Conservation (phyloP, 2,797 vertebrate genomes). For the Parauchenoglanis punctatus region DNA sequence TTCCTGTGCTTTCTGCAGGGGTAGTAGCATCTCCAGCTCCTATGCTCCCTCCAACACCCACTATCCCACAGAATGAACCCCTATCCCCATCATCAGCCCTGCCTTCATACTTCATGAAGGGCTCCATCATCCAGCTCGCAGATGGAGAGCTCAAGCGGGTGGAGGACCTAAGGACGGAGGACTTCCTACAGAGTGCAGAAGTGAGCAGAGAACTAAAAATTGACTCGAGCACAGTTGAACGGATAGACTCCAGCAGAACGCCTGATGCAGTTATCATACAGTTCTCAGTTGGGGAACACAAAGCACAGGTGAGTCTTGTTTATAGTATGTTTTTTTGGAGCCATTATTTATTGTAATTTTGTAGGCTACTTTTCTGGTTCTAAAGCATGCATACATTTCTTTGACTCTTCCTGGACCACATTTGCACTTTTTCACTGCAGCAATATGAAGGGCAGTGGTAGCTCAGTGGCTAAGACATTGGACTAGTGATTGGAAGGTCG, state of each 20-base stretch:
- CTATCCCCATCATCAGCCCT: constrained; percentile 75
- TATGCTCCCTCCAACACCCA: constrained; percentile 70
- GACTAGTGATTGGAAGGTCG: no score
- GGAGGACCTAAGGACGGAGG: constrained; percentile 97
- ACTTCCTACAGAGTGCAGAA: constrained; percentile 98
- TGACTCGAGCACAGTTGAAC: constrained; percentile 96
- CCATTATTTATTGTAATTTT: not conserved
- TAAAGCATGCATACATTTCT: not conserved
- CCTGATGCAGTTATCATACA: constrained; percentile 93
- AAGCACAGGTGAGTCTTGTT: constrained; percentile 86
- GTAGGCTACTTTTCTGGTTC: not conserved
- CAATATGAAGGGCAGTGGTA: not conserved
- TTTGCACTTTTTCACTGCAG: not conserved
- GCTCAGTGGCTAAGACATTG: no score
- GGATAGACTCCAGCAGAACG: constrained; percentile 89
- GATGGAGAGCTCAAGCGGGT: constrained; percentile 97
- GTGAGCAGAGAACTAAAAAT: constrained; percentile 97
- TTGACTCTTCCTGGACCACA: not conserved
- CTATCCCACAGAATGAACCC: constrained; percentile 72
- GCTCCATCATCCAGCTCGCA: constrained; percentile 96
- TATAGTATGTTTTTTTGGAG: not conserved
- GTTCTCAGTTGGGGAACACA: constrained; percentile 96
- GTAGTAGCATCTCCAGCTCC: constrained; percentile 65
- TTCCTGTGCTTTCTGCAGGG: constrained; percentile 61
- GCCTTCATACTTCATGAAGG: constrained; percentile 91